Conservation (phyloP, 2,797 vertebrate genomes). For the Enteromius anoplus region DNA sequence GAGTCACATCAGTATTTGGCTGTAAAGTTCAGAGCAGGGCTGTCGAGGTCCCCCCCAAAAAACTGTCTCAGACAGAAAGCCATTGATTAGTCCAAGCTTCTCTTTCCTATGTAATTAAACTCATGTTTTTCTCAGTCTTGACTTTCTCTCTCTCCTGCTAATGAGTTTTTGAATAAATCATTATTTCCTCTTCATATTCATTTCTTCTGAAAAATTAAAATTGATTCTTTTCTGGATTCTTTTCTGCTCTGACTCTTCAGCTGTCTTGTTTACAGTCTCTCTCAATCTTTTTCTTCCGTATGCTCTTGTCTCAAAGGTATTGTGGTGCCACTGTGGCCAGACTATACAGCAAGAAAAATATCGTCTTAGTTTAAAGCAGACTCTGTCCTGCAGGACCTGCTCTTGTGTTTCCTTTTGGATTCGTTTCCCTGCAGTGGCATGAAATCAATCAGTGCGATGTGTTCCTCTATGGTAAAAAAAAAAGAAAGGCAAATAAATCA, state of each 20-base stretch:
- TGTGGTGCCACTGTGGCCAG: neutral
- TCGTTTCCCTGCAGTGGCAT: neutral
- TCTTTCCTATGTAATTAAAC: no score
- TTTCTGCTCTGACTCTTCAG: conserved; percentile 2
- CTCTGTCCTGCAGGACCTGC: neutral
- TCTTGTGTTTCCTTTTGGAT: conserved; percentile 5
- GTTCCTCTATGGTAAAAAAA: neutral
- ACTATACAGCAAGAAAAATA: neutral
- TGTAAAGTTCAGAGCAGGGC: neutral
- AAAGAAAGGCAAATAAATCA: neutral
- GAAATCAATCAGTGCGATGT: conserved; percentile 8
- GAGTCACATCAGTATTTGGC: conserved; percentile 12
- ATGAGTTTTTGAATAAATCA: conserved; percentile 68
- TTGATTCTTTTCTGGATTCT: conserved; percentile 58
- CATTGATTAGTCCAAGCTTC: conserved; percentile 11
- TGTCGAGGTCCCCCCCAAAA: neutral
- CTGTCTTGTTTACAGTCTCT: neutral
- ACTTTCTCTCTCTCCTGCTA: conserved; percentile 31
- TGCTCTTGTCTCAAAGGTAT: neutral
- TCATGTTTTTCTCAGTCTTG: neutral
- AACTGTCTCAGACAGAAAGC: neutral
- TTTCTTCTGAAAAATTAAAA: conserved; percentile 70
- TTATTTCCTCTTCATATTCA: conserved; percentile 64
- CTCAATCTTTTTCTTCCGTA: neutral
- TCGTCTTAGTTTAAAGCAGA: conserved; percentile 13